Evolutionary conservation across 2,113 vertebrate genomes (phyloP).

Genomic region (Embiotoca jacksoni): DNA sequence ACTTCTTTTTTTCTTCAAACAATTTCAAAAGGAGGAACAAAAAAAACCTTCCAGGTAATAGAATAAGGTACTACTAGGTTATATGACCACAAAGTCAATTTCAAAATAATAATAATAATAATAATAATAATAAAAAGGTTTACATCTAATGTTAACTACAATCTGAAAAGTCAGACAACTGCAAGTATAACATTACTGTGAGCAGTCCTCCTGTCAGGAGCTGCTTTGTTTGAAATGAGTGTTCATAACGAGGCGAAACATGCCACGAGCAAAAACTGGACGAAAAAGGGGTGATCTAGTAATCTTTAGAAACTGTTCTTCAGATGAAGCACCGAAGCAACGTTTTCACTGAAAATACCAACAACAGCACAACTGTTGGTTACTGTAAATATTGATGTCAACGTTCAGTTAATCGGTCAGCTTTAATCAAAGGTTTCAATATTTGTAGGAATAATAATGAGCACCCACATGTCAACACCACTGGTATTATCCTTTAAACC

Average conservation of each 20-base stretch:
- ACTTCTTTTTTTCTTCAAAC: too few relatives aligned
- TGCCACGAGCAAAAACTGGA: neutral
- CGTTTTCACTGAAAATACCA: too few relatives aligned
- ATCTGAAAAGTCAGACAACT: too few relatives aligned
- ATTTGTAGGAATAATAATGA: constrained; percentile 20
- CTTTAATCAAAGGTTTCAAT: constrained; percentile 11
- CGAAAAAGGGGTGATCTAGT: neutral
- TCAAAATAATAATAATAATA: too few relatives aligned
- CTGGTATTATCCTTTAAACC: constrained; percentile 77
- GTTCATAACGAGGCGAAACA: neutral
- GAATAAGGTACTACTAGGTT: too few relatives aligned
- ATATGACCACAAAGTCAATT: too few relatives aligned
- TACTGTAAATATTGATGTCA: neutral
- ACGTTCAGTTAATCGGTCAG: neutral
- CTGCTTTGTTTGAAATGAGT: neutral
- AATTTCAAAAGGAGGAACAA: too few relatives aligned
- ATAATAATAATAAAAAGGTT: too few relatives aligned
- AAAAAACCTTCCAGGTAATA: too few relatives aligned
- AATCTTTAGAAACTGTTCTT: neutral
- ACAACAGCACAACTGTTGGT: too few relatives aligned
- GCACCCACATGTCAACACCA: constrained; percentile 65
- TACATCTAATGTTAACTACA: too few relatives aligned
- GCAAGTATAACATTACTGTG: too few relatives aligned
- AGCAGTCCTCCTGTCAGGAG: neutral
- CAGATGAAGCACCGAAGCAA: neutral